Base-by-base conservation (phyloP, 2,797 vertebrate genomes). In the Chaenodraco wilsoni region DNA sequence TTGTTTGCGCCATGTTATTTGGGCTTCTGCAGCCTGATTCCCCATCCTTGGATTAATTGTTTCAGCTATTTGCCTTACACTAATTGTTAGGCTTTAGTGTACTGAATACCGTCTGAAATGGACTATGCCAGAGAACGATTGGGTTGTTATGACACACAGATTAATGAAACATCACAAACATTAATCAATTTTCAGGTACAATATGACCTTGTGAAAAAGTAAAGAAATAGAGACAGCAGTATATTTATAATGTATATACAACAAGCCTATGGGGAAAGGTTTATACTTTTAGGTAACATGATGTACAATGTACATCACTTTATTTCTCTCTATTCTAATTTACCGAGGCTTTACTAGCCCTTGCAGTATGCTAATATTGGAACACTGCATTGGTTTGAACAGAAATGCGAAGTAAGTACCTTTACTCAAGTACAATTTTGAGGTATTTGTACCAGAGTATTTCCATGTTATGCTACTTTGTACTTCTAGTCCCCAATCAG, bases 21-120 rank as follows among this genome's bases (percentile, higher is more conserved):
- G 57, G 65, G 61, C 71, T 64, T 55, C 77, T 64, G 64, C 66
- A 23, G 63, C 70, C 66, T 3, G 41, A 78, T 7, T 81, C 81
- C 56, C 65, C 82, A 77, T 86, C 50, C 81, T 55, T 52, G 68
- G 52, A 84, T 69, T 74, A 74, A 87, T 82, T 86, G 78, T 88
- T 83, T 23, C 71, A 74, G 65, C 74, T 89, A 65, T 87, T 88
- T 85, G 69, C 13, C 2, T 66, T 82, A 69, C 69, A 82, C 86
- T 88, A 84, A 90, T 85, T 86, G 87, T 87, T 86, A 85, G 84
- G 72, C 62, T 89, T 91, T 88, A 59, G 74, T 45, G 71, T 58
- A 43, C 49, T 77, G 57, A 78, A 78, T 45, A 37, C 49, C n/a
- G 40, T 54, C 21, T 70, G 65, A 68, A 63, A 78, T 84, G 61